These are phyloP conservation scores for Ispidina picta DNA, from an alignment of 2,797 vertebrate genomes.

Conservation along the genomic window DNA sequence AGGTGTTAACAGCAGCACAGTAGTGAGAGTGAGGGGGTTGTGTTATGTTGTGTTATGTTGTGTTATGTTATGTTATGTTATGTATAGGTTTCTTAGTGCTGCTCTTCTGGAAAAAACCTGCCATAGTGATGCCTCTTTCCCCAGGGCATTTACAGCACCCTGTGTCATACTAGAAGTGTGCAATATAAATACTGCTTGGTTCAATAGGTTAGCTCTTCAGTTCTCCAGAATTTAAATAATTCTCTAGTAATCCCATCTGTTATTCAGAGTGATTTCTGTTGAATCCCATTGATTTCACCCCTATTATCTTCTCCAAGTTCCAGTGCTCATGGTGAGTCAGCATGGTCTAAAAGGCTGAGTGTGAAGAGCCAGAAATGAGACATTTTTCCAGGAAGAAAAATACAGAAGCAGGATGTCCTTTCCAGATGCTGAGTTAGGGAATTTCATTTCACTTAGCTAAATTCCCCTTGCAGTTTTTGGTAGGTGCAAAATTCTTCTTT, in stretches of 20 bases:
- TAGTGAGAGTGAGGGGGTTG: not conserved
- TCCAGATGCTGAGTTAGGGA: constrained; percentile 53
- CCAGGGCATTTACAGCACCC: not conserved
- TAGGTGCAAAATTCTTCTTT: constrained; percentile 41
- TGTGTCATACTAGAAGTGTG: not conserved
- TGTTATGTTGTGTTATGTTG: too few species aligned
- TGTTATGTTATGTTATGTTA: not conserved
- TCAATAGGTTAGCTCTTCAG: constrained; percentile 12
- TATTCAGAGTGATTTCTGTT: constrained; percentile 31
- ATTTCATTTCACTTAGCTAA: not conserved
- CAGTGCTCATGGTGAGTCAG: constrained; percentile 44
- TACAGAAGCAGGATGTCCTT: constrained; percentile 47
- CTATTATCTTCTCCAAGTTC: constrained; percentile 28
- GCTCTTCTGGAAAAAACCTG: not conserved
- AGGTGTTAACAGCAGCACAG: not conserved
- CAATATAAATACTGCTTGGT: constrained; percentile 13
- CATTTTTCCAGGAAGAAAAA: constrained; percentile 54
- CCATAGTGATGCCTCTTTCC: not conserved
- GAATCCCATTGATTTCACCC: constrained; percentile 18
- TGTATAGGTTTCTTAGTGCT: not conserved
- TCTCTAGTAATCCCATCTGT: constrained; percentile 18
- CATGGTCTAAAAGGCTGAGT: constrained; percentile 19
- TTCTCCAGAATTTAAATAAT: constrained; percentile 43
- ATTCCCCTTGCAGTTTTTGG: constrained; percentile 25
- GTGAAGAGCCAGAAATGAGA: constrained; percentile 16